Conservation (phyloP, 2,797 vertebrate species). For the Sebastes iracundus region DNA sequence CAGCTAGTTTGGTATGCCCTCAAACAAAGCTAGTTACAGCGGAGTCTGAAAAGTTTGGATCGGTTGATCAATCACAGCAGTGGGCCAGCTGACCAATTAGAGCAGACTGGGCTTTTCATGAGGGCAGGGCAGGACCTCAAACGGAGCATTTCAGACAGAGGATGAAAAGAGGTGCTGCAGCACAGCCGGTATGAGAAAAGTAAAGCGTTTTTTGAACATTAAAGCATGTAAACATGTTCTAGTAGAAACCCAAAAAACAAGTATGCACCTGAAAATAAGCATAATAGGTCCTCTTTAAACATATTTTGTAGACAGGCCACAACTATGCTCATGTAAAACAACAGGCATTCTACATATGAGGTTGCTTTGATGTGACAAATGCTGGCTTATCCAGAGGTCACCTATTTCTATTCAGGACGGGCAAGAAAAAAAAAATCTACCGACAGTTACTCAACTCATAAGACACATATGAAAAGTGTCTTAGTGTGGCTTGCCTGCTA, state of each 20-base stretch:
- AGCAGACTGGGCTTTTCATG: too few relatives aligned
- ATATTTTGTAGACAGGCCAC: neutral
- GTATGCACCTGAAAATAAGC: neutral
- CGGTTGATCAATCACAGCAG: too few relatives aligned
- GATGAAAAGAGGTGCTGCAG: neutral
- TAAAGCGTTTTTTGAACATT: too few relatives aligned
- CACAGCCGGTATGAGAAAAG: neutral
- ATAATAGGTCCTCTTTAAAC: neutral
- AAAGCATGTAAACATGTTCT: neutral
- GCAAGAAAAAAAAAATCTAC: neutral
- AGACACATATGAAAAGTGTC: conserved; percentile 29
- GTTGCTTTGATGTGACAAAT: neutral
- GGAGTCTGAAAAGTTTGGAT: too few relatives aligned
- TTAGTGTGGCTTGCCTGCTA: conserved; percentile 16
- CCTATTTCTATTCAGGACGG: neutral
- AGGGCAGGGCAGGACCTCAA: neutral
- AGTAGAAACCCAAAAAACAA: neutral
- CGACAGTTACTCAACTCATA: conserved; percentile 7
- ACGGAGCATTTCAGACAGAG: neutral
- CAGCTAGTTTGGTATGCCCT: too few relatives aligned
- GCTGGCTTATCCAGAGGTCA: conserved; percentile 7
- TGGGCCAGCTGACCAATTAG: too few relatives aligned
- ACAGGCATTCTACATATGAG: neutral
- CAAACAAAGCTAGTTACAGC: too few relatives aligned
- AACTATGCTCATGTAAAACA: neutral